phyloP scores from a whole-genome alignment of 2,888 invertebrate genomes.

The Cataglyphis rosenhaueri region DNA sequence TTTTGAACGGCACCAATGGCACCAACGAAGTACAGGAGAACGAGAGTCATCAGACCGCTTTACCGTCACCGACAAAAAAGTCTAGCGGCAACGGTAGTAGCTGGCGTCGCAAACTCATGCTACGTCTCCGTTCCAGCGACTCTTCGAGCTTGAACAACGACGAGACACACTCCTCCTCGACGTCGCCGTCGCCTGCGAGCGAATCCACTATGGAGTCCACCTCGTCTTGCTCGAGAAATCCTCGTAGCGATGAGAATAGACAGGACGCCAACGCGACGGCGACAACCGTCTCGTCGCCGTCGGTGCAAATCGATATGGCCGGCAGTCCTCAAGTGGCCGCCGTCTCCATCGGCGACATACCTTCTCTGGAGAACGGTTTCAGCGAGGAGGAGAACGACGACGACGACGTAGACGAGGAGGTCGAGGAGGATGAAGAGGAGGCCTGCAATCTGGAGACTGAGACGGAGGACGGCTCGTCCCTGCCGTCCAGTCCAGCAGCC shows the following conservation, averaged over 20 bases:
- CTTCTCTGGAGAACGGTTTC: slow-evolving; percentile 79
- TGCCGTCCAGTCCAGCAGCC: slow-evolving; percentile 83
- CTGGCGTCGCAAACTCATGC: slow-evolving; percentile 86
- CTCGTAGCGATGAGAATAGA: slow-evolving; percentile 30
- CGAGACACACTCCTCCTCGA: slow-evolving; percentile 74
- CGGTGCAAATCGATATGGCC: slow-evolving; percentile 74
- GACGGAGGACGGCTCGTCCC: slow-evolving; percentile 86
- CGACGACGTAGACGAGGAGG: slow-evolving; percentile 45
- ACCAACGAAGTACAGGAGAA: slow-evolving; percentile 48
- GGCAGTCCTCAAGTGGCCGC: slow-evolving; percentile 1
- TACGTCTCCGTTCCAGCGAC: slow-evolving; percentile 86
- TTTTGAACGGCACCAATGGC: slow-evolving; percentile 54
- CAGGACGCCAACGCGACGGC: slow-evolving; percentile 12
- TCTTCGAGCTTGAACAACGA: slow-evolving; percentile 78
- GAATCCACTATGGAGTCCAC: slow-evolving; percentile 53
- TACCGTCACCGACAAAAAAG: slow-evolving; percentile 61
- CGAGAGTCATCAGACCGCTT: slow-evolving; percentile 1
- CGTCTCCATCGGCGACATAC: slow-evolving; percentile 76
- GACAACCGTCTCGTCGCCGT: slow-evolving; percentile 65
- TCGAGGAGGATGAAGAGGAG: slow-evolving; percentile 64
- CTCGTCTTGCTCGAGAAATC: slow-evolving; percentile 36
- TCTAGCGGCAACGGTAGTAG: slow-evolving; percentile 81
- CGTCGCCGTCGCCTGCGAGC: slow-evolving; percentile 68
- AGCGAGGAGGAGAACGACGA: slow-evolving; percentile 74
- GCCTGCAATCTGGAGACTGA: slow-evolving; percentile 83